phyloP scores from a whole-genome alignment of 2,888 invertebrate genomes.

The Sinhomidia bicolor region DNA sequence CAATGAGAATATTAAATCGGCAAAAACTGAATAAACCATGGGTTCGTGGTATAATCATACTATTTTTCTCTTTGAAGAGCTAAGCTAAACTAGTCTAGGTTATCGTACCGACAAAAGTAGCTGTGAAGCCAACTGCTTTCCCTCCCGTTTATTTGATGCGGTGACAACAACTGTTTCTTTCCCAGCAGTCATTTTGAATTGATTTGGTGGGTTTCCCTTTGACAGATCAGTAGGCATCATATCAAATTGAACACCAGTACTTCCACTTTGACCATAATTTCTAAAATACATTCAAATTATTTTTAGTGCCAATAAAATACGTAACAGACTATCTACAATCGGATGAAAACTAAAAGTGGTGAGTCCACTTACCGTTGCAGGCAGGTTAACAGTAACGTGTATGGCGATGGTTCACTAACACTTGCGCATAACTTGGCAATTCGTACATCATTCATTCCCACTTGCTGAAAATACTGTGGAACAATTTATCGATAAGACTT shows the following conservation, averaged over 20 bases:
- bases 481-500: constrained; percentile 44
- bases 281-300: constrained; percentile 81
- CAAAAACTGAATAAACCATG: neutral
- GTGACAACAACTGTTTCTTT: constrained; percentile 93
- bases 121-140: constrained; percentile 98
- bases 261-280: constrained; percentile 95
- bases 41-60: no score
- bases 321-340: no score
- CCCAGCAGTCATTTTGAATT: constrained; percentile 96
- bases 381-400: constrained; percentile 95
- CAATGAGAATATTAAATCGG: constrained; percentile 2
- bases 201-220: constrained; percentile 91
- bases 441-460: constrained; percentile 95
- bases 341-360: neutral
- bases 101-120: constrained; percentile 82
- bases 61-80: neutral
- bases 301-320: no score
- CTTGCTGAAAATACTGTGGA: constrained; percentile 93
- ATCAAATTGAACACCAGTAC: constrained; percentile 90
- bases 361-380: constrained; percentile 85
- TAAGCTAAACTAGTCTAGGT: neutral
- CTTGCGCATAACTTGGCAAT: constrained; percentile 97
- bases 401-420: constrained; percentile 97
- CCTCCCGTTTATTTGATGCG: constrained; percentile 92
- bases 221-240: constrained; percentile 87